Evolutionary conservation across 2,113 vertebrate genomes (phyloP).

Genomic region (Odontesthes bonariensis): DNA sequence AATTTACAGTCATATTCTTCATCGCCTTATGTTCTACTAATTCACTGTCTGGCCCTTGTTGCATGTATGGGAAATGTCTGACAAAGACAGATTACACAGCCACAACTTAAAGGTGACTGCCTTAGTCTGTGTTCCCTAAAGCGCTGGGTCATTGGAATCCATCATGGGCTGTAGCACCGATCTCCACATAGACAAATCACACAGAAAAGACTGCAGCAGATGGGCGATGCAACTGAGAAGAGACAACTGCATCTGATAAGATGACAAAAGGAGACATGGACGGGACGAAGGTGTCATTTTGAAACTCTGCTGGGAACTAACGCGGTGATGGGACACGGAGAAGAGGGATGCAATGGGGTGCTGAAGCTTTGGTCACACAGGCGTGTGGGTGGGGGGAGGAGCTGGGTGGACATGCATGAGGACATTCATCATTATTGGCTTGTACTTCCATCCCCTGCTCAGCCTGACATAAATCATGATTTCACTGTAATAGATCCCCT

Average conservation of each 20-base stretch:
- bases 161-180: conserved; percentile 58
- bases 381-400: conserved; percentile 29
- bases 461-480: conserved; percentile 97
- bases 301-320: conserved; percentile 1
- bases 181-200: conserved; percentile 50
- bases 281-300: neutral
- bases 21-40: conserved; percentile 57
- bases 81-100: conserved; percentile 73
- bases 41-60: conserved; percentile 70
- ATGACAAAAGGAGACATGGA: neutral
- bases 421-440: conserved; percentile 97
- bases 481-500: conserved; percentile 95
- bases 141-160: conserved; percentile 75
- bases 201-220: conserved; percentile 50
- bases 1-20: conserved; percentile 35
- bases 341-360: neutral
- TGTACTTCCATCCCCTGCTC: conserved; percentile 89
- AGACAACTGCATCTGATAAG: conserved; percentile 6
- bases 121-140: conserved; percentile 69
- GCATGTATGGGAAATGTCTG: conserved; percentile 70
- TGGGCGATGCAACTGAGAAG: conserved; percentile 4
- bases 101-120: conserved; percentile 80
- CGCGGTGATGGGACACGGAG: conserved; percentile 2
- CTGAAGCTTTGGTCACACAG: conserved; percentile 36
- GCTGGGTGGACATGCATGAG: conserved; percentile 42